These are phyloP conservation scores for Henicopernis longicauda DNA, from an alignment of 2,113 vertebrate genomes.

Conservation along the genomic window DNA sequence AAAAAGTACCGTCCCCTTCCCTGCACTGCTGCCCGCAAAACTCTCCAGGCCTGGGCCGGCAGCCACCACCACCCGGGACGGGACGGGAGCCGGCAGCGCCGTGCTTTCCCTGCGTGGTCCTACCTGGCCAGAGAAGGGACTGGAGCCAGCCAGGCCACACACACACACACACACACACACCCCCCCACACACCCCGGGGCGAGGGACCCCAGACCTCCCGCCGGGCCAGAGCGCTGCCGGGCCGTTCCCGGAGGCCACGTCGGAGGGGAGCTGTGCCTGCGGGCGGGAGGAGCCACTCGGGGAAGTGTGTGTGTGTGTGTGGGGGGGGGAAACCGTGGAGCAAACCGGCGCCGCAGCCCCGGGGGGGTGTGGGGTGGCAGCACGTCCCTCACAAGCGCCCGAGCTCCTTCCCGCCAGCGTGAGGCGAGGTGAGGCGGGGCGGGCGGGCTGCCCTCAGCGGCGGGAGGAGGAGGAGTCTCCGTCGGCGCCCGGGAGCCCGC, in stretches of 20 bases:
- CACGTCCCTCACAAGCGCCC: too few relatives aligned
- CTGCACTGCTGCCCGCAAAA: not conserved
- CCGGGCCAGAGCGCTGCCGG: not conserved
- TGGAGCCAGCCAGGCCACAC: accelerated
- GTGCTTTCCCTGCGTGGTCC: accelerated
- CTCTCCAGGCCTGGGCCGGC: accelerated
- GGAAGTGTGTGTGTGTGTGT: too few relatives aligned
- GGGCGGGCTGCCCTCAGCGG: not conserved
- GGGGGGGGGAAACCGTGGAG: accelerated
- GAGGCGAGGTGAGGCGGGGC: not conserved
- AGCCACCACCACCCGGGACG: too few relatives aligned
- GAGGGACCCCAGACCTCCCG: accelerated
- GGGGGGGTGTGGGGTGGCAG: accelerated
- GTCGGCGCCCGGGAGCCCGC: not conserved
- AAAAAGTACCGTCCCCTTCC: accelerated
- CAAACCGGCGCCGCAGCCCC: too few relatives aligned
- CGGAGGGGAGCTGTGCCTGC: too few relatives aligned
- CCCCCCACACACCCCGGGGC: not conserved
- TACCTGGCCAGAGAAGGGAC: accelerated
- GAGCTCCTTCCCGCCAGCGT: not conserved
- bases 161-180: too few relatives aligned
- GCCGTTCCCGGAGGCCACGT: not conserved
- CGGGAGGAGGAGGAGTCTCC: slow-evolving; percentile 55
- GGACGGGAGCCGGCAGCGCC: not conserved
- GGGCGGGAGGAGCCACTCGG: too few relatives aligned